Evolutionary conservation across 2,888 invertebrate genomes (phyloP), one percentile per base, ranked within the genome.

Genomic region (Meiosimyza platycephala): DNA sequence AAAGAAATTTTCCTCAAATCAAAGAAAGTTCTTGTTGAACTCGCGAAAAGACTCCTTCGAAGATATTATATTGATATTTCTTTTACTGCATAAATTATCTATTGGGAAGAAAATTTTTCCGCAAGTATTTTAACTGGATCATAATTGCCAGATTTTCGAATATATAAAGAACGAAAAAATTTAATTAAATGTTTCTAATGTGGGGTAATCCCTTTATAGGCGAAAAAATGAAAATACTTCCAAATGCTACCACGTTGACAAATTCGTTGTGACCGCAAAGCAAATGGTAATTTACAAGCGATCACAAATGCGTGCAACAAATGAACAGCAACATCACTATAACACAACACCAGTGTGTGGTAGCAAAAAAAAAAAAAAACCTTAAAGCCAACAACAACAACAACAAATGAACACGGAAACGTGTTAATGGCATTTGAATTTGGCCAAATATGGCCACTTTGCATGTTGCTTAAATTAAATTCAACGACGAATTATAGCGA

Each of bases 371-470:
- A 63, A 28, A 50, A 77, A 74, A 72, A 52, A 55, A 9, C 55
- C 22, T 16, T 12, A 22, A 50, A 50, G 22, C 62, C 72, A 72
- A 66, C 64, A 71, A 54, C 72, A 74, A 74, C 73, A 76, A 73
- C 74, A 16, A 62, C 22, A 51, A n/a, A 60, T 55, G 65, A 76
- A 78, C 78, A 78, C 80, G 80, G 78, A 80, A 84, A 84, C 84
- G 85, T 85, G 84, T 85, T 84, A 84, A 84, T 84, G 84, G 82
- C 82, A 84, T 85, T 84, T 82, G 84, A 83, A 85, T 85, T 83
- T 83, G 80, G 77, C 84, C 85, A 84, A 84, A 84, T 85, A 85
- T 83, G 84, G 85, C 80, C 74, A 76, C 75, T 71, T 73, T 72
- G 73, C 76, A 75, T 75, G 75, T 76, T 50, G 72, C 64, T 72